Base-by-base conservation (phyloP, 2,113 vertebrate species). In the Motacilla alba region DNA sequence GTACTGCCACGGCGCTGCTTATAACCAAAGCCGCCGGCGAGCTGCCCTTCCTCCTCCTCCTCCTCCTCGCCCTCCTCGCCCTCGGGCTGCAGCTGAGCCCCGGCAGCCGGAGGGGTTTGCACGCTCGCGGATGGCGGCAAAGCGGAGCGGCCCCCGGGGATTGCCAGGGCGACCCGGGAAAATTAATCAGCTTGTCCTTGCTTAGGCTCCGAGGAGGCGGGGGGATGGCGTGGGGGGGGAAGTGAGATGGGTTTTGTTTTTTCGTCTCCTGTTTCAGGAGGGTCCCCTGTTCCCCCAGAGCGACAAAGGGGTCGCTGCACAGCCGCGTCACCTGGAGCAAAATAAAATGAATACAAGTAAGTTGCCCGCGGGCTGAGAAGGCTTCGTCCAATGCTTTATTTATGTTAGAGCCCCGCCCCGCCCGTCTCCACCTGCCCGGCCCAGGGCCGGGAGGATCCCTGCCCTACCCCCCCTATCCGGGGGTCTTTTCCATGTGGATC, bases 281-380 rank as follows among this genome's bases (percentile, higher is more conserved):
- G 21, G 31, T 74, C 11, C 18, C 26, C 33, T 35, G 23, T 23
- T 13, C 18, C 33, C 18, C 4, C 15, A 10, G 23, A 6, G 35
- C 13, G 35, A 52, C 49, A 37, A 11, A 5, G 1, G 7, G 5
- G 10, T 26, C 49, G 8, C 33, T 63, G 56, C 31, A 20, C 27
- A 44, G 52, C 24, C 9, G 4, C 7, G 1, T 26, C 64, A 30
- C 23, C n/a, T 35, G 11, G 9, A 60, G 7, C 15, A 46, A 68
- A 83, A 14, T 12, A 30, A 79, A 79, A 35, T 1, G 2, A 27
- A 28, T n/a, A 30, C 24, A 31, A 28, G 8, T 2, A 41, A 67
- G 1, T 5, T 30, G 2, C 7, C 37, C 8, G 0, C 7, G 2
- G 18, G 16, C 4, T 14, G 17, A 22, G 9, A 18, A 41, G 3